Evolutionary conservation across 1,140 invertebrate species (phyloP).

Genomic region (Lordiphosa stackelbergi): DNA sequence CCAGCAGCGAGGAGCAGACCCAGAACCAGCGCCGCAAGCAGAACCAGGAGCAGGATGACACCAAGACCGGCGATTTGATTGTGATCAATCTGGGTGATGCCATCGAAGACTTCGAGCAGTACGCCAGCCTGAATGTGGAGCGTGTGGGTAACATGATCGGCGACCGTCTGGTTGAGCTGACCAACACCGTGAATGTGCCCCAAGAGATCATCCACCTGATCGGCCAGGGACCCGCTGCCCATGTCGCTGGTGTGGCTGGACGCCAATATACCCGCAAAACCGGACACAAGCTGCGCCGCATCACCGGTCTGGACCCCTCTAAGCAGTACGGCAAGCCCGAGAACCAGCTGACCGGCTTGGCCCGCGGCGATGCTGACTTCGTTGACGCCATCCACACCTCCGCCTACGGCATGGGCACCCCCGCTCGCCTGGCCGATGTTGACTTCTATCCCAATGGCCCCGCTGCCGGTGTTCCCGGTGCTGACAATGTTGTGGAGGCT

Average conservation of each 20-base stretch:
- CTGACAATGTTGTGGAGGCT: constrained; percentile 80
- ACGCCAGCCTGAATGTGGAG: constrained; percentile 57
- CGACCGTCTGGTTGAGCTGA: constrained; percentile 47
- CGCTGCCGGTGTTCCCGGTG: constrained; percentile 77
- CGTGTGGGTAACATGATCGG: constrained; percentile 54
- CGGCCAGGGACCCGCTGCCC: constrained; percentile 68
- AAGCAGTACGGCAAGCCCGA: constrained; percentile 81
- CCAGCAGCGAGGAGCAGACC: constrained; percentile 28
- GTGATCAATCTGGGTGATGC: constrained; percentile 55
- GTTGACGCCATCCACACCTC: constrained; percentile 88
- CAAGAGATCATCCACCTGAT: constrained; percentile 70
- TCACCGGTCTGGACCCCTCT: constrained; percentile 85
- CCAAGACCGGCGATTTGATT: constrained; percentile 48
- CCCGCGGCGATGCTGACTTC: constrained; percentile 79
- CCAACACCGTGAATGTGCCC: constrained; percentile 56
- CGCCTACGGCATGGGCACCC: constrained; percentile 84
- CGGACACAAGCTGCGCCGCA: constrained; percentile 78
- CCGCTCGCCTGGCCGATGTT: constrained; percentile 82
- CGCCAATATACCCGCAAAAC: constrained; percentile 80
- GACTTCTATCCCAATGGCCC: constrained; percentile 89
- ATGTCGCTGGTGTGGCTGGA: constrained; percentile 79
- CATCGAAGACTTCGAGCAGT: constrained; percentile 55
- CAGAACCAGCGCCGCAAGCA: constrained; percentile 37
- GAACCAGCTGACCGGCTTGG: constrained; percentile 78
- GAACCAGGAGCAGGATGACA: constrained; percentile 37